These are phyloP conservation scores for Scaptomyza montana DNA, from an alignment of 1,140 invertebrate genomes.

Conservation along the genomic window DNA sequence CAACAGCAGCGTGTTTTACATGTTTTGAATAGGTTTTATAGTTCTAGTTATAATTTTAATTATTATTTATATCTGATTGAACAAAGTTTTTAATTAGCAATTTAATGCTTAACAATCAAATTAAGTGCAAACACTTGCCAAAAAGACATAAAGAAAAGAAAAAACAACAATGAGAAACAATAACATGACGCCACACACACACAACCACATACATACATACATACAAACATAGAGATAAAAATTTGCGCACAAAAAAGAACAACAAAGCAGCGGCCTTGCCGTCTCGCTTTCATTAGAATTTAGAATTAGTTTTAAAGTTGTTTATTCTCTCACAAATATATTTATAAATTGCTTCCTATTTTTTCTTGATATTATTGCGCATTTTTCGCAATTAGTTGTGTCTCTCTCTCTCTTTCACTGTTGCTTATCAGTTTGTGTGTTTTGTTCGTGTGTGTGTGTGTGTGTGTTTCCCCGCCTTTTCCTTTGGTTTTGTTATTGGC, in stretches of 20 bases:
- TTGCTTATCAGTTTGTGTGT: slow-evolving; percentile 32
- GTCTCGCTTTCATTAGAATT: slow-evolving; percentile 5
- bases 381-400: slow-evolving; percentile 36
- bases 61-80: too few species aligned
- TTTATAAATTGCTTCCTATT: slow-evolving; percentile 17
- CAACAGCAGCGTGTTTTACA: too few species aligned
- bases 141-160: background rate
- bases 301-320: slow-evolving; percentile 3
- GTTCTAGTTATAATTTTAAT: too few species aligned
- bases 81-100: too few species aligned
- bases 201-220: background rate
- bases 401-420: background rate
- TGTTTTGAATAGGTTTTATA: too few species aligned
- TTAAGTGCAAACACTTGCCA: too few species aligned
- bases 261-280: slow-evolving; percentile 43
- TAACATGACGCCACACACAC: slow-evolving; percentile 10
- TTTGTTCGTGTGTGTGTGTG: too few species aligned
- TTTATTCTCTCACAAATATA: slow-evolving; percentile 12
- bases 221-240: background rate
- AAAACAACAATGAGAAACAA: background rate
- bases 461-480: background rate
- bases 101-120: too few species aligned
- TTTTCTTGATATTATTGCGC: slow-evolving; percentile 11
- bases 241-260: slow-evolving; percentile 7
- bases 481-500: background rate